Percentiles rank a stretch among this genome's conserved stretches.
phyloP scores from a whole-genome alignment of 2,888 invertebrate genomes.

The Microchrysa polita region DNA sequence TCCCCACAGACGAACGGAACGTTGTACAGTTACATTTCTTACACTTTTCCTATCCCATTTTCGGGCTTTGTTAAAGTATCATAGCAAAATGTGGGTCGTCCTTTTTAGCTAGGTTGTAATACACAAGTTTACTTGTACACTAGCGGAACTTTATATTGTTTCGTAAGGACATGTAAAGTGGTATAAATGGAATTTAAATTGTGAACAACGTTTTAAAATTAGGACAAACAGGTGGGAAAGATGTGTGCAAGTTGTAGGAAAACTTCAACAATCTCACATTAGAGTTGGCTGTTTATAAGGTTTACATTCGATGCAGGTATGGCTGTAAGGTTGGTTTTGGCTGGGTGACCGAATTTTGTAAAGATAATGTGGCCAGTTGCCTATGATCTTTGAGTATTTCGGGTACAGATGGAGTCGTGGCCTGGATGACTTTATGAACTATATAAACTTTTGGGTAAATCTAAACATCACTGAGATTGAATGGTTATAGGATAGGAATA shows the following conservation, averaged over 20 bases:
- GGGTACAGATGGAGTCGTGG: too few species aligned
- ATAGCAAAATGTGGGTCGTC: conserved; percentile 20
- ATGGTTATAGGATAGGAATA: too few species aligned
- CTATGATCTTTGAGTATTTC: too few species aligned
- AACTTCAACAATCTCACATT: not conserved
- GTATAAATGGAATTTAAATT: conserved; percentile 38
- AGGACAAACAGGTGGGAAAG: conserved; percentile 36
- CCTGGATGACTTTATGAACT: too few species aligned
- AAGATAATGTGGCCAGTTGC: too few species aligned
- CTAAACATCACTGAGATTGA: too few species aligned
- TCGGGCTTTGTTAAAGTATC: conserved; percentile 23
- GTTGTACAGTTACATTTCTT: conserved; percentile 13
- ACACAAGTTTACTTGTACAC: conserved; percentile 9
- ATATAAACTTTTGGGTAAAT: too few species aligned
- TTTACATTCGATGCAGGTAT: not conserved
- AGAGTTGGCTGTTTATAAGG: not conserved
- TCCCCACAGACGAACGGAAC: not conserved
- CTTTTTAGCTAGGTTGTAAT: not conserved
- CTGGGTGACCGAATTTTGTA: too few species aligned
- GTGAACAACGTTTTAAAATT: conserved; percentile 38
- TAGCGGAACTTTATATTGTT: conserved; percentile 27
- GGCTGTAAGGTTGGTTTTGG: not conserved
- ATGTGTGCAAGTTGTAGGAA: not conserved
- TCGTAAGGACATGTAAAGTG: conserved; percentile 35
- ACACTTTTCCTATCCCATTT: conserved; percentile 13